Evolutionary conservation across 2,113 vertebrate genomes (phyloP), one percentile per base, ranked within the genome.

Genomic region (Corapipo altera): DNA sequence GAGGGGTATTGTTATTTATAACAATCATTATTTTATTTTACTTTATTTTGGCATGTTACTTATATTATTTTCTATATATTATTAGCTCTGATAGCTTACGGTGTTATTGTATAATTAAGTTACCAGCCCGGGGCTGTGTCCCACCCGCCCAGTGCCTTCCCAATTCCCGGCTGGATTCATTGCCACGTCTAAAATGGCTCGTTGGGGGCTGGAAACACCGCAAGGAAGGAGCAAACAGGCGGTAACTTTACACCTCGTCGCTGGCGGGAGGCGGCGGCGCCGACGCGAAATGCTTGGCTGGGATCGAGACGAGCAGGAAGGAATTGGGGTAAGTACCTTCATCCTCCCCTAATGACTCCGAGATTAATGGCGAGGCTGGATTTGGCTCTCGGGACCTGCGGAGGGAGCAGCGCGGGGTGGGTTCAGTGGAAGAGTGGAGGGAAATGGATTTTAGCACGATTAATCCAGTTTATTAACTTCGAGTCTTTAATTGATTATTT

Each of bases 171-270:
- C 26, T 57, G 76, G 58, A 61, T 59, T 64, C 90, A 70, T 11
- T 19, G 91, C 82, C 96, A 43, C 11, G 46, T 91, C 96, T 95
- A 89, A 96, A 96, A 91, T 9, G 97, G 22, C 37, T 91, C 97
- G 95, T 98, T 98, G 58, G 87, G 73, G 73, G 19, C 46, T 33
- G 6, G 4, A 4, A 67, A 21, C 65, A 20, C n/a, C 51, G n/a
- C 97, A 96, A 97, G 96, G 97, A 96, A 97, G 98, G 97, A 98
- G 98, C 98, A 98, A 98, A 98, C 98, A 98, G 98, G 95, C 94
- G 98, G 98, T 98, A 98, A 98, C 97, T 89, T 93, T 98, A 98
- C 98, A 98, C 98, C 98, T 58, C 33, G 57, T 9, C 13, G 98
- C 97, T 96, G 97, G 97, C 77, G 86, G 96, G 98, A 96, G 96